A percentile compares a stretch with the other conserved stretches of the same genome.
These are phyloP conservation scores for Mesopsocus fuscifrons DNA, from an alignment of 2,888 invertebrate genomes.

Conservation along the genomic window DNA sequence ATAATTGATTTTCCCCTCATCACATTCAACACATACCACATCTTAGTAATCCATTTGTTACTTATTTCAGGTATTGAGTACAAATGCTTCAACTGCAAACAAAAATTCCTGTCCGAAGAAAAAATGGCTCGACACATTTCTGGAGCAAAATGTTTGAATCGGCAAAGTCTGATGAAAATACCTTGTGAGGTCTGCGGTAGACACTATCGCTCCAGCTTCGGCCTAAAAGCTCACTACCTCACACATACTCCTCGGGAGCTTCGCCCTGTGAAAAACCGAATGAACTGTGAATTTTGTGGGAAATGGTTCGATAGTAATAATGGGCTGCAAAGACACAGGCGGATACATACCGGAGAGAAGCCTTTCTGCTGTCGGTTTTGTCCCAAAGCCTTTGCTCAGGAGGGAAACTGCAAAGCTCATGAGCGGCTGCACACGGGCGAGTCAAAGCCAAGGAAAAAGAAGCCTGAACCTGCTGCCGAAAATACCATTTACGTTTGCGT, in stretches of 20 bases:
- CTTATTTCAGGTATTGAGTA: slow-evolving; percentile 3
- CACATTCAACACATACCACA: no score
- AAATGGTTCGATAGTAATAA: slow-evolving; percentile 5
- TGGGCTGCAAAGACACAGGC: slow-evolving; percentile 6
- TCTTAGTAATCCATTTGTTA: background rate
- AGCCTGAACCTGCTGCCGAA: background rate
- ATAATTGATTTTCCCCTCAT: no score
- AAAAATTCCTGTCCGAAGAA: slow-evolving; percentile 7
- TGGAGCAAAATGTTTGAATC: background rate
- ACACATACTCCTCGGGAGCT: background rate
- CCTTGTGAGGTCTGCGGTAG: slow-evolving; percentile 3
- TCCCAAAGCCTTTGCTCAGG: slow-evolving; percentile 5
- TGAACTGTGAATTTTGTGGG: slow-evolving; percentile 4
- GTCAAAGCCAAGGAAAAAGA: slow-evolving; percentile 6
- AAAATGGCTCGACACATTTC: background rate
- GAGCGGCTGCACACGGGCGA: slow-evolving; percentile 6
- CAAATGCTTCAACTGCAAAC: slow-evolving; percentile 5
- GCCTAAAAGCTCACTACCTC: slow-evolving; percentile 3
- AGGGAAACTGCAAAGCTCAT: slow-evolving; percentile 3
- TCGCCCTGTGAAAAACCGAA: background rate
- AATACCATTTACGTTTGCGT: background rate
- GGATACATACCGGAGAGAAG: slow-evolving; percentile 4
- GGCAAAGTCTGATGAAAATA: slow-evolving; percentile 3
- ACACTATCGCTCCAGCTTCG: slow-evolving; percentile 2
- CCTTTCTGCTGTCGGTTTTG: slow-evolving; percentile 8